These are phyloP conservation scores for Archaeoteleia sp. DNA, from an alignment of 2,888 invertebrate species.

Conservation along the genomic window DNA sequence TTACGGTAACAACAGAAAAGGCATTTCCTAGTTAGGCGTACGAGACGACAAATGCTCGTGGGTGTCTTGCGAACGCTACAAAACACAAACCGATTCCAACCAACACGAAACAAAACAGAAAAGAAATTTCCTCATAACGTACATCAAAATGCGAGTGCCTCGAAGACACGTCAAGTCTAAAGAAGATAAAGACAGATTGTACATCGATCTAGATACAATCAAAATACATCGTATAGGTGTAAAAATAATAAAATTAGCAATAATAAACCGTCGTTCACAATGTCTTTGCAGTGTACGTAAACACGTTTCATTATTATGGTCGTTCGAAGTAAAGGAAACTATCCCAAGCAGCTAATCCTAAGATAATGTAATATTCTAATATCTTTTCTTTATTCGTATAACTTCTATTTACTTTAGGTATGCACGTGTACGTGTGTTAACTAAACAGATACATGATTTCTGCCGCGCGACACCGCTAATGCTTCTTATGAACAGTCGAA, in stretches of 20 bases:
- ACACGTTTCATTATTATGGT: slow-evolving; percentile 36
- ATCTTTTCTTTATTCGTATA: slow-evolving; percentile 67
- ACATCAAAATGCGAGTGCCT: slow-evolving; percentile 56
- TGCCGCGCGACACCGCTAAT: slow-evolving; percentile 60
- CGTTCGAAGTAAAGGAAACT: slow-evolving; percentile 68
- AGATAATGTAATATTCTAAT: slow-evolving; percentile 71
- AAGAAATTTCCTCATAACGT: slow-evolving; percentile 62
- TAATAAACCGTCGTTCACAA: slow-evolving; percentile 65
- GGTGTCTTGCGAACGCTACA: too few species aligned
- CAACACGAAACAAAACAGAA: slow-evolving; percentile 16
- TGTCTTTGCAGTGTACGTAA: slow-evolving; percentile 52
- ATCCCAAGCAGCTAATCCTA: slow-evolving; percentile 74
- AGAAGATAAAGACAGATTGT: slow-evolving; percentile 66
- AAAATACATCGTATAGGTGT: slow-evolving; percentile 66
- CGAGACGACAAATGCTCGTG: too few species aligned
- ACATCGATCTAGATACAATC: slow-evolving; percentile 67
- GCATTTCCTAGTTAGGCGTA: too few species aligned
- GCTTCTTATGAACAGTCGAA: slow-evolving; percentile 64
- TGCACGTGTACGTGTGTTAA: slow-evolving; percentile 71
- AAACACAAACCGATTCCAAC: too few species aligned
- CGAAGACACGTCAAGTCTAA: slow-evolving; percentile 61
- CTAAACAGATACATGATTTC: slow-evolving; percentile 72
- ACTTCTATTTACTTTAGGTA: slow-evolving; percentile 73
- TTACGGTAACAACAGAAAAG: too few species aligned
- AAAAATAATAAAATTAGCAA: slow-evolving; percentile 72